Conservation (phyloP, 1,140 invertebrate species). For the Odontomachus brunneus region DNA sequence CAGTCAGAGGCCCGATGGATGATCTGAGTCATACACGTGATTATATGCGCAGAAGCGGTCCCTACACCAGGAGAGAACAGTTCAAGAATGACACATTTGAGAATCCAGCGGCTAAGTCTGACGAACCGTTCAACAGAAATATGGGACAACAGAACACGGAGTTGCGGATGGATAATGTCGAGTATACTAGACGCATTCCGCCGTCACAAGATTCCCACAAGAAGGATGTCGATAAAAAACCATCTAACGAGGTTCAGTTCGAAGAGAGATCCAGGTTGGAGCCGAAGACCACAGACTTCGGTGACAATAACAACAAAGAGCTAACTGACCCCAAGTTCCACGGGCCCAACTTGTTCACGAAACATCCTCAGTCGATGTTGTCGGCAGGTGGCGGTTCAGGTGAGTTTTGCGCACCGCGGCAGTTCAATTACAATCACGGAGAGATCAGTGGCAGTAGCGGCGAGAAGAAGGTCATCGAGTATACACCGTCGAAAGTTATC, state of each 20-base stretch:
- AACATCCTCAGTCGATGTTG: constrained; percentile 23
- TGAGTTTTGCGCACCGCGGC: constrained; percentile 80
- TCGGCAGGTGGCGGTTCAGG: constrained; percentile 29
- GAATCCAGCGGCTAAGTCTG: constrained; percentile 3
- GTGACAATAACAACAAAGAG: constrained; percentile 5
- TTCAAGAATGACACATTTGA: constrained; percentile 33
- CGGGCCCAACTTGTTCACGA: constrained; percentile 37
- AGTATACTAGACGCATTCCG: not conserved
- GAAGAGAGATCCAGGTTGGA: constrained; percentile 51
- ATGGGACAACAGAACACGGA: not conserved
- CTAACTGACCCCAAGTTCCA: constrained; percentile 5
- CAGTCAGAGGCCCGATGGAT: constrained; percentile 14
- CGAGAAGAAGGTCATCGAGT: constrained; percentile 72
- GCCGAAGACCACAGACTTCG: constrained; percentile 18
- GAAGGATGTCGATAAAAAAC: constrained; percentile 1
- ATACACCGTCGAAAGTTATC: constrained; percentile 86
- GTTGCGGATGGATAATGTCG: not conserved
- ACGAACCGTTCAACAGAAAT: constrained; percentile 5
- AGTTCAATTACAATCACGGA: constrained; percentile 84
- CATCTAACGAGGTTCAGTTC: not conserved
- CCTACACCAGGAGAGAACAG: constrained; percentile 22
- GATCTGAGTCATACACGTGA: not conserved
- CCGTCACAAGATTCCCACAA: not conserved
- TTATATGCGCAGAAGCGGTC: constrained; percentile 9
- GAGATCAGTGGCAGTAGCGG: constrained; percentile 47